Percentiles rank a stretch among this genome's conserved stretches.
Evolutionary conservation across 2,888 invertebrate genomes (phyloP).

Genomic region (Leucophenga maculata): DNA sequence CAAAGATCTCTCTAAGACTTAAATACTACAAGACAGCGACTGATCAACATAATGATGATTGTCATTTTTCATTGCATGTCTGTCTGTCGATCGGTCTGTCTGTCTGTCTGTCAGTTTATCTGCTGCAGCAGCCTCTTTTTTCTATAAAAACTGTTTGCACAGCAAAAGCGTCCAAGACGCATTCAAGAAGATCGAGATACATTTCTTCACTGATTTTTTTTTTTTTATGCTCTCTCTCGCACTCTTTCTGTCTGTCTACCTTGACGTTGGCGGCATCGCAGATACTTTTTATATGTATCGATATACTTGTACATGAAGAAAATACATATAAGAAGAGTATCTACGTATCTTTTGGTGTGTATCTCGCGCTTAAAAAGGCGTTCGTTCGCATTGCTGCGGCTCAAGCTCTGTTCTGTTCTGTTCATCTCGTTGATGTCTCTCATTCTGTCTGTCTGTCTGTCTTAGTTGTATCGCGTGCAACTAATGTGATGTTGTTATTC

Average conservation of each 20-base stretch:
- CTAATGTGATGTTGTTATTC: constrained; percentile 34
- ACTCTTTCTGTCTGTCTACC: neutral
- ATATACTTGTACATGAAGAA: no score
- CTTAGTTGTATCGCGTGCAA: constrained; percentile 36
- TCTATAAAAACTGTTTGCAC: neutral
- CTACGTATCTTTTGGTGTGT: neutral
- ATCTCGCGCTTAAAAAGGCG: constrained; percentile 6
- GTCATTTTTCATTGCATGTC: constrained; percentile 48
- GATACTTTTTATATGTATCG: no score
- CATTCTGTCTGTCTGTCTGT: neutral
- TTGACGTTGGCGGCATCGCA: no score
- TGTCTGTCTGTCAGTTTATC: neutral
- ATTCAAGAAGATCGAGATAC: neutral
- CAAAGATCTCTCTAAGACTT: no score
- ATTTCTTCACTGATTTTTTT: neutral
- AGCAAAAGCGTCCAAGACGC: neutral
- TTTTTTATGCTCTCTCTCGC: neutral
- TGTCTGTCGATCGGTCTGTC: neutral
- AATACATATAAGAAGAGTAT: no score
- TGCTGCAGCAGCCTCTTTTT: neutral
- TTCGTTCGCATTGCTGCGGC: neutral
- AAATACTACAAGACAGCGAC: neutral
- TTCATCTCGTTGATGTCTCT: neutral
- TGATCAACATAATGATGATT: constrained; percentile 53
- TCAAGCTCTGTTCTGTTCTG: no score